These are phyloP conservation scores for Dinothrombium tinctorium DNA, from an alignment of 1,140 invertebrate genomes.

Conservation along the genomic window DNA sequence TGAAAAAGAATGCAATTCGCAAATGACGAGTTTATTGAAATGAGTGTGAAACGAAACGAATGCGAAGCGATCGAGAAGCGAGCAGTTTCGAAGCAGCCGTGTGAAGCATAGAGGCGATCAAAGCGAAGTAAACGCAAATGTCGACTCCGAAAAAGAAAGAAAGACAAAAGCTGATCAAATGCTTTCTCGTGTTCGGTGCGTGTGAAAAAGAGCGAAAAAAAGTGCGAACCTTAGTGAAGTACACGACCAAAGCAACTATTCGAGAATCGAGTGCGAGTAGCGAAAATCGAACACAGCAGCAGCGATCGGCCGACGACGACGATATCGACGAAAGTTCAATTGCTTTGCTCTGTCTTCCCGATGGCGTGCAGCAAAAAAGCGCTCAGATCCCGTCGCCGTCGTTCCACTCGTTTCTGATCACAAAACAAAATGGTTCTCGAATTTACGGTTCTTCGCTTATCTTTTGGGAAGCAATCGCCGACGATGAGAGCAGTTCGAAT, in stretches of 20 bases:
- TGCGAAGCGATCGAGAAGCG: too few relatives aligned
- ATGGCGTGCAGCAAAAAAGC: conserved; percentile 1
- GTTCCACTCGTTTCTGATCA: conserved; percentile 93
- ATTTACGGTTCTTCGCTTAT: conserved; percentile 40
- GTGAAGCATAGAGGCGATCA: too few relatives aligned
- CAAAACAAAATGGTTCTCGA: conserved; percentile 77
- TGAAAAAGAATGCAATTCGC: too few relatives aligned
- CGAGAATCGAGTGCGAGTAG: not conserved
- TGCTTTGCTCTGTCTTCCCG: conserved; percentile 8
- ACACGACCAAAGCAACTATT: not conserved
- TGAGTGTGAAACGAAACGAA: too few relatives aligned
- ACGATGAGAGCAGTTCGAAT: not conserved
- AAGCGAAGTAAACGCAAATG: too few relatives aligned
- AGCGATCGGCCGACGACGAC: not conserved
- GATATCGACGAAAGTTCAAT: conserved; percentile 11
- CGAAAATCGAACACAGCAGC: not conserved
- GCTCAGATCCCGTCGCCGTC: conserved; percentile 28
- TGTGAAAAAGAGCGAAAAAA: conserved; percentile 1
- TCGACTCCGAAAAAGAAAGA: not conserved
- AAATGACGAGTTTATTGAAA: too few relatives aligned
- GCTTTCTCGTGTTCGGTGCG: not conserved
- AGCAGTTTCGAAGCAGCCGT: too few relatives aligned
- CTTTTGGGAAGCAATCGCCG: conserved; percentile 3
- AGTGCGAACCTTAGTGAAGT: not conserved
- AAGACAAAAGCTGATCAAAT: conserved; percentile 4